Conservation (phyloP, 1,140 invertebrate species). For the Solen grandis region DNA sequence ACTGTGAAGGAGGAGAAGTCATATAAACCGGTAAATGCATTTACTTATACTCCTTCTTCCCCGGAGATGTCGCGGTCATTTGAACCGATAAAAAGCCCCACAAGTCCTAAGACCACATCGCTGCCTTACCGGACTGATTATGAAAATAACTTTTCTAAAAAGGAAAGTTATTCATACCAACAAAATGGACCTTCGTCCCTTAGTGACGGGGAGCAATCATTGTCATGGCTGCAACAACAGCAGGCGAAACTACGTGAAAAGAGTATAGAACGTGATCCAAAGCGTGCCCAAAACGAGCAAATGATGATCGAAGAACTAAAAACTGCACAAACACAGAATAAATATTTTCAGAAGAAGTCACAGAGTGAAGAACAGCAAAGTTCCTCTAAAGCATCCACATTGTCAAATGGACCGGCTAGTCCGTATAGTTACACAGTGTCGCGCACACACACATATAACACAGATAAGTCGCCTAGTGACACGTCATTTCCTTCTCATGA, state of each 20-base stretch:
- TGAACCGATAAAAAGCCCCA: slow-evolving; percentile 54
- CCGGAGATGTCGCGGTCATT: slow-evolving; percentile 57
- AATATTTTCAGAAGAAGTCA: slow-evolving; percentile 73
- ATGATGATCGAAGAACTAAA: slow-evolving; percentile 78
- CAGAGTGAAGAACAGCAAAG: slow-evolving; percentile 73
- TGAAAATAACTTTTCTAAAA: slow-evolving; percentile 68
- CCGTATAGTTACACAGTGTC: slow-evolving; percentile 63
- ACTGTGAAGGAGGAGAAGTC: slow-evolving; percentile 54
- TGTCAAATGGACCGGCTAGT: slow-evolving; percentile 69
- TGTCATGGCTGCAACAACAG: slow-evolving; percentile 80
- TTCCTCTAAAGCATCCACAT: slow-evolving; percentile 57
- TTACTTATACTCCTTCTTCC: slow-evolving; percentile 67
- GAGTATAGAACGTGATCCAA: slow-evolving; percentile 63
- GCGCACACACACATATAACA: slow-evolving; percentile 63
- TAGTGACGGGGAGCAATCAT: slow-evolving; percentile 61
- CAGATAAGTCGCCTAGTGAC: slow-evolving; percentile 59
- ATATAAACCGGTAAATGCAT: slow-evolving; percentile 65
- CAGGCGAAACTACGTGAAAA: slow-evolving; percentile 78
- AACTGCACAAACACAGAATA: slow-evolving; percentile 71
- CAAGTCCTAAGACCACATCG: slow-evolving; percentile 59
- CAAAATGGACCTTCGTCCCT: slow-evolving; percentile 59
- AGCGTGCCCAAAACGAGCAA: slow-evolving; percentile 75
- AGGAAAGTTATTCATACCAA: slow-evolving; percentile 58
- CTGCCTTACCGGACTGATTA: slow-evolving; percentile 75
- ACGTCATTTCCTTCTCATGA: slow-evolving; percentile 38